These are phyloP conservation scores for Cyclargus thomasi DNA, from an alignment of 1,140 invertebrate genomes.

Conservation along the genomic window DNA sequence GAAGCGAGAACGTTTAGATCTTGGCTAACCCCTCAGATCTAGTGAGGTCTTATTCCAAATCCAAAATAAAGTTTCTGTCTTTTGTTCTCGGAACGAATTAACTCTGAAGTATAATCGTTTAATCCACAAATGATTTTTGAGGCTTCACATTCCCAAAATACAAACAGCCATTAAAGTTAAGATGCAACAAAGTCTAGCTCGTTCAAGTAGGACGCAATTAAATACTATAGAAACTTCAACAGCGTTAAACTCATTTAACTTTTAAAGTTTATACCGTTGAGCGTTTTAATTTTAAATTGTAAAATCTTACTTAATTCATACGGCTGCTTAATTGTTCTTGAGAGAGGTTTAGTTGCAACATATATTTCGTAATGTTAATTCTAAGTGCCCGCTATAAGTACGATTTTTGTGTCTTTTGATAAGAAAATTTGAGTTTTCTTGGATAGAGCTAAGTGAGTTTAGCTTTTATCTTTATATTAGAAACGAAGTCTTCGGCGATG, in stretches of 20 bases:
- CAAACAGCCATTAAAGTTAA: slow-evolving; percentile 6
- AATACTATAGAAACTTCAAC: slow-evolving; percentile 9
- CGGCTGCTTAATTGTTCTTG: slow-evolving; percentile 5
- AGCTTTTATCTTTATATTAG: neutral
- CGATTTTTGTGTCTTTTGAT: neutral
- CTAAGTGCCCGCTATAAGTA: neutral
- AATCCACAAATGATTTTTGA: neutral
- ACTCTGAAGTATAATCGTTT: too few species aligned
- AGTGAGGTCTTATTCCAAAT: too few species aligned
- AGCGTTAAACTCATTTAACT: slow-evolving; percentile 13
- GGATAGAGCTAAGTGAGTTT: neutral
- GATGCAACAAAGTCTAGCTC: slow-evolving; percentile 10
- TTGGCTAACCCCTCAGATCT: too few species aligned
- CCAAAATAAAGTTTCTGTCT: too few species aligned
- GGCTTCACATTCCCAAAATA: slow-evolving; percentile 1
- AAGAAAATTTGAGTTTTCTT: neutral
- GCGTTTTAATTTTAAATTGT: slow-evolving; percentile 13
- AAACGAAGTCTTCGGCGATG: neutral
- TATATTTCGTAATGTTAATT: slow-evolving; percentile 8
- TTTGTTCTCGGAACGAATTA: too few species aligned
- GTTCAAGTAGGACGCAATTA: slow-evolving; percentile 11
- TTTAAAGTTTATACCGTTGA: slow-evolving; percentile 14
- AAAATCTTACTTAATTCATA: neutral
- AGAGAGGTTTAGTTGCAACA: neutral
- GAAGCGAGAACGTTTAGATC: too few species aligned